These are phyloP conservation scores for Acleris emargana DNA, from an alignment of 2,888 invertebrate genomes.

Conservation along the genomic window DNA sequence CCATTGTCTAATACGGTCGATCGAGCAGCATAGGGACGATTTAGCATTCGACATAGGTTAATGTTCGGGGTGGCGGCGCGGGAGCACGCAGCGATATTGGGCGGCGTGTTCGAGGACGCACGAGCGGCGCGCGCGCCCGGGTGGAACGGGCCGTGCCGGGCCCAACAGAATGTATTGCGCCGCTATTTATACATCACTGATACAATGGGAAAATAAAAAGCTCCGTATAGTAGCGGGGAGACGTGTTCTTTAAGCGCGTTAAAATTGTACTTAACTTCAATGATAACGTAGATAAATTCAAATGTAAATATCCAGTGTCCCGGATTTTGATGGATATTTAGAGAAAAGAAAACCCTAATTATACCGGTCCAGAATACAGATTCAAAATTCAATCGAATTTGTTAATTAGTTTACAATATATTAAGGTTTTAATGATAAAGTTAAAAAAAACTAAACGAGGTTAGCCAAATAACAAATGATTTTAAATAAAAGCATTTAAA, in stretches of 20 bases:
- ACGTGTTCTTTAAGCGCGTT: constrained; percentile 12
- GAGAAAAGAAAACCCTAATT: too few species aligned
- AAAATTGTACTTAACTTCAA: too few species aligned
- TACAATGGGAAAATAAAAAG: constrained; percentile 41
- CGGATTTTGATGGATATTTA: too few species aligned
- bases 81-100: constrained; percentile 66
- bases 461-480: too few species aligned
- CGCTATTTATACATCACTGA: constrained; percentile 34
- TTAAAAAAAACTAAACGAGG: too few species aligned
- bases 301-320: too few species aligned
- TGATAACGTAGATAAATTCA: too few species aligned
- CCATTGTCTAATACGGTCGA: constrained; percentile 26
- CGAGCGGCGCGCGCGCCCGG: constrained; percentile 61
- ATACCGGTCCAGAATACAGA: too few species aligned
- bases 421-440: too few species aligned
- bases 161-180: constrained; percentile 34
- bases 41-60: constrained; percentile 40
- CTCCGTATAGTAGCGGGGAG: constrained; percentile 12
- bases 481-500: too few species aligned
- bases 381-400: too few species aligned
- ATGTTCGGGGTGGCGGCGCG: constrained; percentile 49
- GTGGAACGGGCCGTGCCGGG: constrained; percentile 60
- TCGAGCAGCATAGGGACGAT: constrained; percentile 29
- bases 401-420: too few species aligned
- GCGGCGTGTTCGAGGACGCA: constrained; percentile 68